Conservation (phyloP, 2,113 vertebrate species). For the Malurus elegans region DNA sequence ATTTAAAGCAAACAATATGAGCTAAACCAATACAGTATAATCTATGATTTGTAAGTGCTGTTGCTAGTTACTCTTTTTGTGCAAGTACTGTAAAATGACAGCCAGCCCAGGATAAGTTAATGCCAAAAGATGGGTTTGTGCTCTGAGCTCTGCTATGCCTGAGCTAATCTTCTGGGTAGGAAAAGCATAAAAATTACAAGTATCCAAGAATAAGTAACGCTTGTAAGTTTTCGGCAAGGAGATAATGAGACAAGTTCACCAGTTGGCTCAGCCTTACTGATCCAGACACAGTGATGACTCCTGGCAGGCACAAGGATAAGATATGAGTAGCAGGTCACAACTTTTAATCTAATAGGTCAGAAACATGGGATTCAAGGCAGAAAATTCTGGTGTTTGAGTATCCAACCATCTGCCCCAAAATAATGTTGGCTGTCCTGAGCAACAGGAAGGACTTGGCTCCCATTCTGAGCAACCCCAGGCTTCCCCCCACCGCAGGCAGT, state of each 20-base stretch:
- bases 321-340: background rate
- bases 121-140: constrained; percentile 64
- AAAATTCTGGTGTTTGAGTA: background rate
- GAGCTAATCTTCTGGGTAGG: constrained; percentile 61
- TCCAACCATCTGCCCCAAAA: background rate
- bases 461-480: background rate
- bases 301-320: background rate
- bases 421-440: background rate
- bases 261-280: constrained; percentile 43
- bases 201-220: constrained; percentile 61
- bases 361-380: background rate
- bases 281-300: background rate
- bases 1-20: constrained; percentile 52
- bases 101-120: constrained; percentile 61
- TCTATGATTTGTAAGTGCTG: constrained; percentile 44
- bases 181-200: constrained; percentile 59
- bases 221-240: constrained; percentile 55
- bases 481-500: background rate
- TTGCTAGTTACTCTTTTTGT: constrained; percentile 61
- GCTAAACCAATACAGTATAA: constrained; percentile 47
- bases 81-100: constrained; percentile 65
- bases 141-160: constrained; percentile 59
- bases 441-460: background rate
- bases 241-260: constrained; percentile 63
- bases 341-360: background rate